A percentile compares a stretch with the other conserved stretches of the same genome.
Evolutionary conservation across 1,140 invertebrate genomes (phyloP).

Genomic region (Drosophila micromelanica): DNA sequence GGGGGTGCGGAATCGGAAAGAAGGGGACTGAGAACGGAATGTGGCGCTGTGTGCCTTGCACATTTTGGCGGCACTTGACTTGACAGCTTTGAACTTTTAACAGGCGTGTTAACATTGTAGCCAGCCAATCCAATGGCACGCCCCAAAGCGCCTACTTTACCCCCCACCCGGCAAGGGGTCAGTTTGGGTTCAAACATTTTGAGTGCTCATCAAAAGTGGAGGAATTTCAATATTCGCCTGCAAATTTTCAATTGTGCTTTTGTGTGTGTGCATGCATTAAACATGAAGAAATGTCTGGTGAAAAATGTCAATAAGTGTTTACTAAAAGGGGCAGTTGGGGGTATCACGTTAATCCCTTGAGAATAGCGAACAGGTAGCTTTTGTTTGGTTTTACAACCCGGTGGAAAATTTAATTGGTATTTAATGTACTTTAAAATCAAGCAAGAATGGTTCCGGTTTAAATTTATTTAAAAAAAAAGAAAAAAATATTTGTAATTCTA

Average conservation of each 20-base stretch:
- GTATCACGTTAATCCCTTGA: slow-evolving; percentile 1
- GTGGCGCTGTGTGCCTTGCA: slow-evolving; percentile 16
- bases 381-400: neutral
- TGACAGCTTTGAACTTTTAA: slow-evolving; percentile 71
- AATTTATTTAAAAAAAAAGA: no score
- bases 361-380: neutral
- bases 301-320: slow-evolving; percentile 45
- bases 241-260: slow-evolving; percentile 3
- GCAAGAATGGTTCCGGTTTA: no score
- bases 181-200: slow-evolving; percentile 33
- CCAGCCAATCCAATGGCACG: no score
- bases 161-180: slow-evolving; percentile 8
- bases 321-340: neutral
- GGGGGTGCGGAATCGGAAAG: neutral
- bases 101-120: slow-evolving; percentile 16
- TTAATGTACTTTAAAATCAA: no score
- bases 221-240: slow-evolving; percentile 47
- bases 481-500: no score
- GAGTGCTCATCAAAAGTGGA: slow-evolving; percentile 27
- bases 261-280: slow-evolving; percentile 58
- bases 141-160: no score
- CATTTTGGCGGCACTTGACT: slow-evolving; percentile 34
- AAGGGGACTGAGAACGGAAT: no score
- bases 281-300: slow-evolving; percentile 61
- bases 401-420: neutral